Evolutionary conservation across 2,888 invertebrate genomes (phyloP).

Genomic region (Sphaerolaimus hirsutus): DNA sequence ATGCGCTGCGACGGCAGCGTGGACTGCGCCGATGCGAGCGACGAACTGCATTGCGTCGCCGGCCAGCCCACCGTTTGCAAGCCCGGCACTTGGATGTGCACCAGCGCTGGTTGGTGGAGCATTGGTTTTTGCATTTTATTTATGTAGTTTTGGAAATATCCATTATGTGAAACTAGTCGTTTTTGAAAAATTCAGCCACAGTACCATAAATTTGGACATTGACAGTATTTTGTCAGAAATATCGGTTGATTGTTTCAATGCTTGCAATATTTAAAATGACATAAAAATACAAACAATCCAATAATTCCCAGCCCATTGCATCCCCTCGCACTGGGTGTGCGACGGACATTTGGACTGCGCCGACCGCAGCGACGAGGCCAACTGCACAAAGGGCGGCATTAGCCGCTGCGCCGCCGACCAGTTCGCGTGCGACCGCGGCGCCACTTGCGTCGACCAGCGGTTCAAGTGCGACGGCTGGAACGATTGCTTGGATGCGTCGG

Average conservation of each 20-base stretch:
- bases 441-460: not conserved
- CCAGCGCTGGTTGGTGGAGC: conserved; percentile 17
- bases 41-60: conserved; percentile 6
- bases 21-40: conserved; percentile 7
- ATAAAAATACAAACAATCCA: no score
- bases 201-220: no score
- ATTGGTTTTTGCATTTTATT: no score
- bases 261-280: no score
- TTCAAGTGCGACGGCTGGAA: not conserved
- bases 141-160: no score
- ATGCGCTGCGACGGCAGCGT: conserved; percentile 7
- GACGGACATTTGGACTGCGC: conserved; percentile 47
- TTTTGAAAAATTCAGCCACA: no score
- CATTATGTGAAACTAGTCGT: no score
- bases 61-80: no score
- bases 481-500: conserved; percentile 1
- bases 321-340: conserved; percentile 54
- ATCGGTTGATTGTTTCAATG: no score
- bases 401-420: conserved; percentile 15
- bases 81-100: conserved; percentile 11
- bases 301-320: conserved; percentile 47
- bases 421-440: conserved; percentile 26
- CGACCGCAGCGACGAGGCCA: conserved; percentile 38
- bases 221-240: no score
- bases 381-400: not conserved